Percentiles rank a stretch among this genome's conserved stretches.
These are phyloP conservation scores for Acanthaster planci DNA, from an alignment of 35 echinoderm and acorn worm species.

Conservation along the genomic window DNA sequence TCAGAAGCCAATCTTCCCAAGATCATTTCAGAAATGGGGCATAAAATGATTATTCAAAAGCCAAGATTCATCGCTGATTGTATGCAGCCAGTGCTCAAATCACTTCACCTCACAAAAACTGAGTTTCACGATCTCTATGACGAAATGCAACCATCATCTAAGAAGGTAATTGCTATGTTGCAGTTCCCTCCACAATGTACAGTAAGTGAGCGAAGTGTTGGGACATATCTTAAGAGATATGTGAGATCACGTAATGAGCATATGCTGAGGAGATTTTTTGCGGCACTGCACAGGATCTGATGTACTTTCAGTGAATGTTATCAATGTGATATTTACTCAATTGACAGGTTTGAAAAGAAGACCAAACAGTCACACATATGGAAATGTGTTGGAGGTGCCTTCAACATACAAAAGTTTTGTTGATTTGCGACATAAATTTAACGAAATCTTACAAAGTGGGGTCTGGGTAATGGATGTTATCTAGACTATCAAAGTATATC, in stretches of 20 bases:
- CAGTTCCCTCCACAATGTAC: neutral
- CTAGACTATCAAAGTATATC: no score
- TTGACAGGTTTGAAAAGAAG: neutral
- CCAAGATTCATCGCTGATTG: neutral
- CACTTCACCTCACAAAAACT: slow-evolving; percentile 6
- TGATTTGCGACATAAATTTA: neutral
- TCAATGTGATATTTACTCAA: no score
- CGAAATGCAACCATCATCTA: neutral
- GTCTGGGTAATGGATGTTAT: no score
- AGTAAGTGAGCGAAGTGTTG: neutral
- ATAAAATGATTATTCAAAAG: neutral
- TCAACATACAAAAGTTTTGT: neutral
- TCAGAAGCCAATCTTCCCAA: neutral
- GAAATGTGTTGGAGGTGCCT: neutral
- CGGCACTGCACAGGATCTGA: neutral
- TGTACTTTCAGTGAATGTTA: neutral
- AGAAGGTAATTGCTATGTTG: neutral
- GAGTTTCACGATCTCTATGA: neutral
- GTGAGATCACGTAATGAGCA: neutral
- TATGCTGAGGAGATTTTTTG: neutral
- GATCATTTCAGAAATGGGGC: neutral
- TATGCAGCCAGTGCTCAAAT: neutral
- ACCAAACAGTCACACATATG: neutral
- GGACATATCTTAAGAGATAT: slow-evolving; percentile 2
- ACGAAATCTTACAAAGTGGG: no score